Conservation (phyloP, 2,113 vertebrate genomes). For the Lanius ludovicianus region DNA sequence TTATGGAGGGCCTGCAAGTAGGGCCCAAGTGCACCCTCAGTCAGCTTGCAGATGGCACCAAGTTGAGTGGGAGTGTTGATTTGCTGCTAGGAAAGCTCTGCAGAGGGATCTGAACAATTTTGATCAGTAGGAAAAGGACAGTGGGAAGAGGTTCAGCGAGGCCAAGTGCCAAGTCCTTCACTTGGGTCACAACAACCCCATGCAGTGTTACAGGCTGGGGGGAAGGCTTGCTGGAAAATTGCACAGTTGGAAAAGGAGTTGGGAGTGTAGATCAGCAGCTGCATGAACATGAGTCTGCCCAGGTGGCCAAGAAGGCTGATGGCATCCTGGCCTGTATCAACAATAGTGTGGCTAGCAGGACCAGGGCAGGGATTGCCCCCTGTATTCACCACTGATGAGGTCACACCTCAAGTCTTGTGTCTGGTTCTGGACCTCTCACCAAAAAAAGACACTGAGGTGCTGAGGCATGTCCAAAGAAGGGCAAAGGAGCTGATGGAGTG, state of each 20-base stretch:
- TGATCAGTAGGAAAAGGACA: background rate
- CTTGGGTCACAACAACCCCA: background rate
- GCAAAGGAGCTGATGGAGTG: background rate
- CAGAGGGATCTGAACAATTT: background rate
- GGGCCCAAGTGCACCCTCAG: background rate
- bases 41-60: background rate
- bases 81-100: background rate
- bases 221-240: background rate
- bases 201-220: background rate
- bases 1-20: fast-evolving
- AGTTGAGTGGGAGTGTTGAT: background rate
- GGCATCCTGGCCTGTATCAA: background rate
- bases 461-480: background rate
- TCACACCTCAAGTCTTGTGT: background rate
- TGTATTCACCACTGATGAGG: background rate
- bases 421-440: background rate
- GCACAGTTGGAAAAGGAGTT: background rate
- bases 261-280: background rate
- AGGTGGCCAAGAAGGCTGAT: fast-evolving
- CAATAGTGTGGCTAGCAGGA: background rate
- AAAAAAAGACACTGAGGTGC: background rate
- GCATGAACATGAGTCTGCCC: background rate
- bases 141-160: background rate
- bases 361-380: too few relatives aligned
- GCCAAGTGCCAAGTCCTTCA: background rate